Evolutionary conservation across 2,888 invertebrate species (phyloP).

Genomic region (Agonopterix arenella): DNA sequence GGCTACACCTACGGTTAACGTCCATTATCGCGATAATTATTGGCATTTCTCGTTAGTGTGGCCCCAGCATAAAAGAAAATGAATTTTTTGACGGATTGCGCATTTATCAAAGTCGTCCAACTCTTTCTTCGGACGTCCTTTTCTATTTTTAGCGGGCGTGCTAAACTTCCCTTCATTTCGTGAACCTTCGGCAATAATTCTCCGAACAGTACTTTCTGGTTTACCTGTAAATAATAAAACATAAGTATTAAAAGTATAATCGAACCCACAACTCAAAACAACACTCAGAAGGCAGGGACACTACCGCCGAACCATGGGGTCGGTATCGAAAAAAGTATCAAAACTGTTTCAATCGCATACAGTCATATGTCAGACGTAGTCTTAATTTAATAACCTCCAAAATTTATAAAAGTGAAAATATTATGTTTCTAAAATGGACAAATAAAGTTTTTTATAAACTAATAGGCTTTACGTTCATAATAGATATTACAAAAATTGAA

Average conservation of each 20-base stretch:
- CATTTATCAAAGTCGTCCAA: constrained; percentile 6
- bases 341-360: not conserved
- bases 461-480: not conserved
- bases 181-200: constrained; percentile 2
- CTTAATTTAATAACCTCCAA: no score
- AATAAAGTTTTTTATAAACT: no score
- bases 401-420: no score
- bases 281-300: no score
- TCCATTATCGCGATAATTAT: not conserved
- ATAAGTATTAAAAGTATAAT: not conserved
- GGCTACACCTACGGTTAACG: constrained; percentile 3
- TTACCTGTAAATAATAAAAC: constrained; percentile 1
- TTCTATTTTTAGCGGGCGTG: constrained; percentile 5
- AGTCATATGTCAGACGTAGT: not conserved
- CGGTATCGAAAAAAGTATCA: no score
- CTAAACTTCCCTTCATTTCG: constrained; percentile 4
- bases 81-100: constrained; percentile 7
- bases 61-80: constrained; percentile 1
- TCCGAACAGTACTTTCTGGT: constrained; percentile 5
- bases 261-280: no score
- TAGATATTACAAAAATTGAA: no score
- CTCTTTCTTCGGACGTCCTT: constrained; percentile 3
- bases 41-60: not conserved
- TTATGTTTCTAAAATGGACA: no score
- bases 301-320: no score